A percentile compares a stretch with the other conserved stretches of the same genome.
phyloP scores from a whole-genome alignment of 2,113 vertebrate species.

The Aepyceros melampus region DNA sequence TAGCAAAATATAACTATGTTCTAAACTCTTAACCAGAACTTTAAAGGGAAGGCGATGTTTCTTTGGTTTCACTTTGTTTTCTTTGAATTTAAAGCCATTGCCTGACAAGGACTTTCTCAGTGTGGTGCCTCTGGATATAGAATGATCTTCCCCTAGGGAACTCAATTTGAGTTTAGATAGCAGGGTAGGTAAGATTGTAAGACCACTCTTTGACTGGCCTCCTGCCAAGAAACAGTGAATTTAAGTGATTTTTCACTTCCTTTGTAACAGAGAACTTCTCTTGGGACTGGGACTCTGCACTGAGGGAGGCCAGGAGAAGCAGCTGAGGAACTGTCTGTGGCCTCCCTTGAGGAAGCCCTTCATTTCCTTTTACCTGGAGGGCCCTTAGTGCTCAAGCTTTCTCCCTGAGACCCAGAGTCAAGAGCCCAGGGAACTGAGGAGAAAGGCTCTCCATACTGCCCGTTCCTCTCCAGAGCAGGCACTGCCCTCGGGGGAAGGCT shows the following conservation, averaged over 20 bases:
- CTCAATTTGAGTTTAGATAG: slow-evolving; percentile 26
- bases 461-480: not conserved
- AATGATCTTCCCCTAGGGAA: not conserved
- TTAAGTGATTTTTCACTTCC: slow-evolving; percentile 26
- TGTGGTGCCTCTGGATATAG: not conserved
- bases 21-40: not conserved
- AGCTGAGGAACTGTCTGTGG: not conserved
- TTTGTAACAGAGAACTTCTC: slow-evolving; percentile 24
- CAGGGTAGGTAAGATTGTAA: not conserved
- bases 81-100: not conserved
- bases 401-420: not conserved
- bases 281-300: not conserved
- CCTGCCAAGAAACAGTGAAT: slow-evolving; percentile 5
- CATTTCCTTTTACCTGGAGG: not conserved
- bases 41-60: not conserved
- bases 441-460: not conserved
- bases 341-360: not conserved
- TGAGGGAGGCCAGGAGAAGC: not conserved
- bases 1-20: not conserved
- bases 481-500: not conserved
- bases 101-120: not conserved
- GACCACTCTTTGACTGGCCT: not conserved
- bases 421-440: not conserved
- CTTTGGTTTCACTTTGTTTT: not conserved
- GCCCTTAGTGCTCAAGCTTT: not conserved